These are phyloP conservation scores for Dreissena polymorpha DNA, from an alignment of 1,140 invertebrate species.

Conservation along the genomic window DNA sequence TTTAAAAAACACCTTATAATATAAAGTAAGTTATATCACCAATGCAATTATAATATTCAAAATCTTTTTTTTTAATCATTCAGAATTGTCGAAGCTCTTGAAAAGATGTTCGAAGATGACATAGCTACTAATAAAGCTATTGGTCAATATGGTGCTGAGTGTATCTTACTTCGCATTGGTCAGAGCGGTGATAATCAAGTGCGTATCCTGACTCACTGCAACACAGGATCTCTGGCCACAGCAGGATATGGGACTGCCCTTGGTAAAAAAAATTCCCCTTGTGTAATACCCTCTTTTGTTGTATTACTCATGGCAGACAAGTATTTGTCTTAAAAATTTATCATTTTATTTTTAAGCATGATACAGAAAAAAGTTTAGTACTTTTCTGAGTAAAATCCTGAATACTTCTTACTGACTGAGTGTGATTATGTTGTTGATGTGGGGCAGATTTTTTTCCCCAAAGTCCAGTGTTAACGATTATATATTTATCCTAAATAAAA, in stretches of 20 bases:
- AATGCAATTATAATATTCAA: no score
- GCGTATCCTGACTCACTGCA: conserved; percentile 96
- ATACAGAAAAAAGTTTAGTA: no score
- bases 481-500: no score
- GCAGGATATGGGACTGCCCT: conserved; percentile 98
- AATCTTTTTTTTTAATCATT: not conserved
- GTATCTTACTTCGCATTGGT: conserved; percentile 84
- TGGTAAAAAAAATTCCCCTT: conserved; percentile 79
- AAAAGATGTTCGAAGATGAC: conserved; percentile 92
- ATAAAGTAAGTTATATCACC: no score
- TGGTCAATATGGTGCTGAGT: conserved; percentile 89
- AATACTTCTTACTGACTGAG: no score
- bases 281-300: not conserved
- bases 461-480: no score
- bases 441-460: no score
- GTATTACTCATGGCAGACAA: not conserved
- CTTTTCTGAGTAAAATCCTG: no score
- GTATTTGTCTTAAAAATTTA: no score
- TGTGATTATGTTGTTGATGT: no score
- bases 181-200: conserved; percentile 79
- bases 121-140: conserved; percentile 92
- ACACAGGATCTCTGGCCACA: conserved; percentile 98
- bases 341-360: no score
- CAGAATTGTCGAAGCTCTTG: conserved; percentile 81
- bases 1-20: no score